A percentile compares a stretch with the other conserved stretches of the same genome.
Conservation (phyloP, 2,888 invertebrate species). For the Muschampia plurimacula region DNA sequence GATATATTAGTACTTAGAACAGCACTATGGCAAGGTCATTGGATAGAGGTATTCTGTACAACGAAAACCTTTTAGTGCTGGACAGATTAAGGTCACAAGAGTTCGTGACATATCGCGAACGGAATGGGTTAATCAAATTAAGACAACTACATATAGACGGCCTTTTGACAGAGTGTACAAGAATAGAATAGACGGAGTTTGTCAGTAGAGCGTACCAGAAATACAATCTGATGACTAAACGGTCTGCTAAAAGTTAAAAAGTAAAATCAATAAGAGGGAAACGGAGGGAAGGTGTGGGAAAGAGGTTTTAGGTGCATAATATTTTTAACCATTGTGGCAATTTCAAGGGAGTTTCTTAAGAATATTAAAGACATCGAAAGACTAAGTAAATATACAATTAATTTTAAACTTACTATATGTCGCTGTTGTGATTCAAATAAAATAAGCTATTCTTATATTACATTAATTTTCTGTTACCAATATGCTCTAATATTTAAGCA, state of each 20-base stretch:
- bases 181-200: background rate
- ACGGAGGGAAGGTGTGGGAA: no score
- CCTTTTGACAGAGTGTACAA: conserved; percentile 7
- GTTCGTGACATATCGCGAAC: conserved; percentile 3
- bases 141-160: conserved; percentile 3
- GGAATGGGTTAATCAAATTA: background rate
- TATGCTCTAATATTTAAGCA: no score
- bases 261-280: background rate
- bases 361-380: no score
- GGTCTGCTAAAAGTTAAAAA: background rate
- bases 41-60: background rate
- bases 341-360: no score
- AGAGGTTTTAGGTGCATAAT: background rate
- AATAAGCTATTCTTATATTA: no score
- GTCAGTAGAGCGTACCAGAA: background rate
- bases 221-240: background rate
- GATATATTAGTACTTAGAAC: background rate
- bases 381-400: no score
- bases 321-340: no score
- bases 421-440: no score
- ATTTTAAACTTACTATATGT: no score
- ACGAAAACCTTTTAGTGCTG: conserved; percentile 4
- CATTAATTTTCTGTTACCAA: no score
- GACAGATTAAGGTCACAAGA: conserved; percentile 5
- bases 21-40: background rate